Base-by-base conservation (phyloP, 1,140 invertebrate genomes). In the Drosophila nasuta region DNA sequence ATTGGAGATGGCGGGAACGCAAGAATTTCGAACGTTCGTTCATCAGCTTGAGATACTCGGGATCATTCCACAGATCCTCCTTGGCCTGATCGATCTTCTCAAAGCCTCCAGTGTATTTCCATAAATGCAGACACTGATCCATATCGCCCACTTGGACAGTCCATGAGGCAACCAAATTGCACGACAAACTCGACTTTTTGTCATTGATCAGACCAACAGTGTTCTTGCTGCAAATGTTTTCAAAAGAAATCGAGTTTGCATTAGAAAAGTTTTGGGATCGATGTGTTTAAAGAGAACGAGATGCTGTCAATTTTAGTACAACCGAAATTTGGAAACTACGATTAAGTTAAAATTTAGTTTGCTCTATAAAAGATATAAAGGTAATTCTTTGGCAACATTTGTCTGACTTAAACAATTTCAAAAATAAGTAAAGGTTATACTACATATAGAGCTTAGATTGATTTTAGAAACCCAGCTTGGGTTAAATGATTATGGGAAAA, bases 81-180 rank as follows among this genome's bases (percentile, higher is more conserved):
- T 96, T 96, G 15, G 96, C 95, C 85, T 95, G 94, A 93, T 98
- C 97, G 81, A 98, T 96, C 69, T 95, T 96, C 79, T 96, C 95
- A 93, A 98, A 99, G 28, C 98, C 98, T 70, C 98, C 97, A 52
- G 95, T 96, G 91, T 98, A 98, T 82, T 96, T 96, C 98, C 98
- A 99, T 45, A 99, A 94, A 93, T 99, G 98, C 70, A 99, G 93
- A 33, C 97, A 97, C 93, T 99, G 98, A 94, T 99, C 98, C 93
- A 99, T 96, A 92, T 99, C 98, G n/a, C 98, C 98, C 49, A 99
- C 97, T 75, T 97, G 96, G 6, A 99, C 98, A 5, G 95, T 96
- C 96, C 96, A 98, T 80, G 96, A 97, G 74, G 95, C 97, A 45
- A 97, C 95, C 65, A 97, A 93, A 89, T 97, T 96, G 82, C 95